A percentile compares a stretch with the other conserved stretches of the same genome.
Conservation (phyloP, 2,888 invertebrate species). For the Serrognathus titanus region DNA sequence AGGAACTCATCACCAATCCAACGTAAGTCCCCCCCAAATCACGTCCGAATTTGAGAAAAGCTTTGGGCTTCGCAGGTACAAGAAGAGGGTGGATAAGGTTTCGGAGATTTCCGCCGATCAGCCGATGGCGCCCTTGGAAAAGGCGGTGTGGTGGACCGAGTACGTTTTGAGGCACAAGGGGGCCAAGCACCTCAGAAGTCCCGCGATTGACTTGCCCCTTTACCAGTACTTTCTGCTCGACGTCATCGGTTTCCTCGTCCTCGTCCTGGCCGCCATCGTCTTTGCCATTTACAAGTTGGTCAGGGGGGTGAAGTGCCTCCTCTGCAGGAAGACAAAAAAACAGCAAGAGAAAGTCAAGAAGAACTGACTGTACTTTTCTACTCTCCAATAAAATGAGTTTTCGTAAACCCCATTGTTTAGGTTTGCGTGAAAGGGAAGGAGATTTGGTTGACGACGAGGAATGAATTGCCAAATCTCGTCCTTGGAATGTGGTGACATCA, state of each 20-base stretch:
- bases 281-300: background rate
- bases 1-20: conserved; percentile 22
- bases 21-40: conserved; percentile 11
- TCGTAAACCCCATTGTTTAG: background rate
- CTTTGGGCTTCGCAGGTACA: conserved; percentile 9
- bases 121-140: conserved; percentile 24
- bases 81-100: conserved; percentile 15
- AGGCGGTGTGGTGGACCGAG: conserved; percentile 27
- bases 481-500: too few relatives aligned
- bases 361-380: background rate
- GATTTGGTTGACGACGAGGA: too few relatives aligned
- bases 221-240: conserved; percentile 26
- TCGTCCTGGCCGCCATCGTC: background rate
- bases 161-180: conserved; percentile 25
- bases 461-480: too few relatives aligned
- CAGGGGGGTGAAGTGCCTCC: background rate
- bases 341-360: background rate
- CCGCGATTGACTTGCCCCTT: conserved; percentile 20
- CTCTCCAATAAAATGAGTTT: background rate
- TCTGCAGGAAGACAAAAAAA: background rate
- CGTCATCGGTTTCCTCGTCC: conserved; percentile 14
- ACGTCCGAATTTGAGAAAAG: too few relatives aligned
- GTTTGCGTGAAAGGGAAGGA: too few relatives aligned
- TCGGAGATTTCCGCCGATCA: conserved; percentile 21
- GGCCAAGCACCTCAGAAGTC: conserved; percentile 20